Percentiles rank a stretch among this genome's conserved stretches.
Conservation (phyloP, 2,888 invertebrate species). For the Cerceris ruficornis region DNA sequence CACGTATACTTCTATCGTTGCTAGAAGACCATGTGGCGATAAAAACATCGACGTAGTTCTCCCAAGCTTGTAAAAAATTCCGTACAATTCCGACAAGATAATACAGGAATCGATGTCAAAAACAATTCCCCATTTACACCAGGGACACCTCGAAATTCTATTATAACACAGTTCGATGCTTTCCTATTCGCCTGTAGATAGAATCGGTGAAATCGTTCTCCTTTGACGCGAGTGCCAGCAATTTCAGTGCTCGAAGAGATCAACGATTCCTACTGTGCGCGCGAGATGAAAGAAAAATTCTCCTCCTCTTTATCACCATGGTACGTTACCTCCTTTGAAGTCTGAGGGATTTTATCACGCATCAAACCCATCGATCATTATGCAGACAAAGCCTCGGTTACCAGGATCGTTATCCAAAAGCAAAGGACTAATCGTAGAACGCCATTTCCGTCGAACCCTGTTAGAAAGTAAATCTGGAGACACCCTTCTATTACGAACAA, state of each 20-base stretch:
- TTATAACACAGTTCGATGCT: neutral
- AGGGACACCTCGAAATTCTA: neutral
- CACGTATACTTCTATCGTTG: no score
- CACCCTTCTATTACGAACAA: neutral
- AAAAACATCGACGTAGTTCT: no score
- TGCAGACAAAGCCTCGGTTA: slow-evolving; percentile 27
- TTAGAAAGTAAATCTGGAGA: neutral
- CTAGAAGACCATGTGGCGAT: no score
- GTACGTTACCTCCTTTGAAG: slow-evolving; percentile 55
- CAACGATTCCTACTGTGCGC: slow-evolving; percentile 19
- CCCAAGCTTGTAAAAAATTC: neutral
- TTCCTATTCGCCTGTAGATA: slow-evolving; percentile 3
- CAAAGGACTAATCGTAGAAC: neutral
- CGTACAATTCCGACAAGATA: neutral
- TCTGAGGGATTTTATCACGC: slow-evolving; percentile 40
- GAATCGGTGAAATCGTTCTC: slow-evolving; percentile 15
- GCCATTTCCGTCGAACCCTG: neutral
- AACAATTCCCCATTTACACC: neutral
- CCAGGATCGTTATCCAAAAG: slow-evolving; percentile 33
- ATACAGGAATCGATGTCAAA: neutral
- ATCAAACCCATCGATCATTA: slow-evolving; percentile 46
- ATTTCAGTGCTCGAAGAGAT: slow-evolving; percentile 43
- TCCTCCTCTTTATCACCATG: slow-evolving; percentile 27
- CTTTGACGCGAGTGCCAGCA: slow-evolving; percentile 46
- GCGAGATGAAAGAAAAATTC: slow-evolving; percentile 31